A percentile compares a stretch with the other conserved stretches of the same genome.
Conservation (phyloP, 2,888 invertebrate species). For the Aphelenchoides bicaudatus region DNA sequence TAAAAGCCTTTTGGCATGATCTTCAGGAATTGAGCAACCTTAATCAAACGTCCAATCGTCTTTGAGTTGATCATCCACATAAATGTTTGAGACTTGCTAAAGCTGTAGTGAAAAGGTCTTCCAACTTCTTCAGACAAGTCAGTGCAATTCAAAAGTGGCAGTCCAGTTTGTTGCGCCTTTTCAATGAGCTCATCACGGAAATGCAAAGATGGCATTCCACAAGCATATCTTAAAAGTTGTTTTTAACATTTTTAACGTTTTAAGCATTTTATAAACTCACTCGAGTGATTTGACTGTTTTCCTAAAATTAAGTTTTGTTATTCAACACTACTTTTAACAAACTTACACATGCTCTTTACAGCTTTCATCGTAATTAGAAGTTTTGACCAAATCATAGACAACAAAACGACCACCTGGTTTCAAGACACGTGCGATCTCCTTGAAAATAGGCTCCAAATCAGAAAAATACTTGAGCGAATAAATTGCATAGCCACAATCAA, state of each 20-base stretch:
- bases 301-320: constrained; percentile 19
- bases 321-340: constrained; percentile 5
- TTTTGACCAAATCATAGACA: constrained; percentile 58
- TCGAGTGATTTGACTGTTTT: constrained; percentile 23
- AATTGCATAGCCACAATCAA: constrained; percentile 56
- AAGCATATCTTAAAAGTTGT: constrained; percentile 44
- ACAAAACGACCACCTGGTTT: constrained; percentile 52
- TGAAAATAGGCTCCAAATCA: constrained; percentile 45
- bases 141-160: constrained; percentile 33
- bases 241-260: neutral
- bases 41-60: constrained; percentile 30
- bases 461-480: constrained; percentile 58
- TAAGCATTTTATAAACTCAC: too few relatives aligned
- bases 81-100: constrained; percentile 50
- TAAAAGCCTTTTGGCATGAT: constrained; percentile 57
- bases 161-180: constrained; percentile 34
- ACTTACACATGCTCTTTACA: constrained; percentile 44
- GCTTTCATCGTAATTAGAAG: constrained; percentile 45
- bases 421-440: constrained; percentile 49
- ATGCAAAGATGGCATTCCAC: constrained; percentile 59
- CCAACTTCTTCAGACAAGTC: constrained; percentile 34
- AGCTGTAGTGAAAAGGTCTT: constrained; percentile 54
- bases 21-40: constrained; percentile 39
- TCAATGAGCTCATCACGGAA: constrained; percentile 47
- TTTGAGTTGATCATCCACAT: constrained; percentile 55